Base-by-base conservation (phyloP, 2,797 vertebrate genomes). In the Oreortyx pictus region DNA sequence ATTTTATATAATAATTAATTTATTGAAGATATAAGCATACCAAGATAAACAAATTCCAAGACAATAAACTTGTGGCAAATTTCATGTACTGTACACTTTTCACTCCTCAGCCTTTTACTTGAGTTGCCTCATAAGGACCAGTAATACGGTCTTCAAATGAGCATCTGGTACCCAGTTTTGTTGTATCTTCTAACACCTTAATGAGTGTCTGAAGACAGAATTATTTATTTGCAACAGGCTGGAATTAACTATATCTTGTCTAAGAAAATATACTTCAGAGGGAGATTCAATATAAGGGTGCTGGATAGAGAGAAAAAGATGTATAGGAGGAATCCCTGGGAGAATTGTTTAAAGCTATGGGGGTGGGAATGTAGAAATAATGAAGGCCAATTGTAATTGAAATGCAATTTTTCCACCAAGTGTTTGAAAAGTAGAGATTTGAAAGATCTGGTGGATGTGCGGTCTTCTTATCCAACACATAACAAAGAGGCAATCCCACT, bases 271-370 rank as follows among this genome's bases (percentile, higher is more conserved):
- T 37, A 37, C 12, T 81, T 44, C 6, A 59, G 65, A 54, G 80
- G 93, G 43, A 90, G 54, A 86, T 68, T 93, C 94, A 90, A 92
- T 96, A 93, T 94, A 93, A 90, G 95, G 54, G 41, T 80, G 79
- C 83, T 87, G 94, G 89, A 89, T 64, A 94, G 68, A 82, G 33
- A 92, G 92, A 84, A 86, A 91, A 91, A 93, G 61, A 82, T 44
- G 60, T 67, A 59, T 15, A 37, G 14, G 8, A 56, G 6, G 23
- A 50, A 68, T 86, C 8, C 37, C 68, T 56, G 27, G 14, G 9
- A 79, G 20, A 79, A 59, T 12, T 54, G 5, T 29, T 19, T 54
- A 62, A 79, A 88, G 20, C 4, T 2, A 2, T 11, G 17, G 2
- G 11, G 17, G 11, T 6, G 1, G 10, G 18, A 49, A 43, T 2